Percentiles rank a stretch among this genome's conserved stretches.
phyloP scores from a whole-genome alignment of 2,113 vertebrate genomes.

The Clinocottus analis region DNA sequence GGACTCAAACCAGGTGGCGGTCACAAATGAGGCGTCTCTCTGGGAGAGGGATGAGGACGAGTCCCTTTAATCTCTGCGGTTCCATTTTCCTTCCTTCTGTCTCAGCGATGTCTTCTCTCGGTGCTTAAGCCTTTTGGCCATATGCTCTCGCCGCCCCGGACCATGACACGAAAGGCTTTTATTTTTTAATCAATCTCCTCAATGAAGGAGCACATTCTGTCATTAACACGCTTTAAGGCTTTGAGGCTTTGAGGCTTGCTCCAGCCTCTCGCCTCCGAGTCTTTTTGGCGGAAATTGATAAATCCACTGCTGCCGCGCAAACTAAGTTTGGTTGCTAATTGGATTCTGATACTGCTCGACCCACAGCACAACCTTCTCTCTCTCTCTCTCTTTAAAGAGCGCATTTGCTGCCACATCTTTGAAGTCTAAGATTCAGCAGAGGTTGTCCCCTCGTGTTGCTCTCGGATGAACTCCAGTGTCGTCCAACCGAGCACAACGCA shows the following conservation, averaged over 20 bases:
- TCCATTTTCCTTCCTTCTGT: constrained; percentile 53
- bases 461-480: neutral
- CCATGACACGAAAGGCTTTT: constrained; percentile 56
- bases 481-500: neutral
- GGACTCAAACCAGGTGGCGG: constrained; percentile 7
- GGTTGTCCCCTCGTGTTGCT: neutral
- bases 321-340: constrained; percentile 5
- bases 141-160: constrained; percentile 57
- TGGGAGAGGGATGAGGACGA: constrained; percentile 15
- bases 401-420: neutral
- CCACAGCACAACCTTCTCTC: neutral
- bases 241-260: constrained; percentile 25
- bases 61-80: constrained; percentile 62
- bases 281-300: neutral
- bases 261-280: constrained; percentile 12
- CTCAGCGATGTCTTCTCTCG: constrained; percentile 54
- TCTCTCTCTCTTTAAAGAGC: neutral
- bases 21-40: constrained; percentile 32
- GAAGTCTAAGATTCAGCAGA: neutral
- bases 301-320: constrained; percentile 9
- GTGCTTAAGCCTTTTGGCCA: constrained; percentile 62
- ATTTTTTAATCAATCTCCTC: constrained; percentile 71
- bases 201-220: constrained; percentile 62
- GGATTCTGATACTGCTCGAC: neutral
- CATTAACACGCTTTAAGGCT: constrained; percentile 53